Evolutionary conservation across 2,888 invertebrate species (phyloP).

Genomic region (Andrena fulva): DNA sequence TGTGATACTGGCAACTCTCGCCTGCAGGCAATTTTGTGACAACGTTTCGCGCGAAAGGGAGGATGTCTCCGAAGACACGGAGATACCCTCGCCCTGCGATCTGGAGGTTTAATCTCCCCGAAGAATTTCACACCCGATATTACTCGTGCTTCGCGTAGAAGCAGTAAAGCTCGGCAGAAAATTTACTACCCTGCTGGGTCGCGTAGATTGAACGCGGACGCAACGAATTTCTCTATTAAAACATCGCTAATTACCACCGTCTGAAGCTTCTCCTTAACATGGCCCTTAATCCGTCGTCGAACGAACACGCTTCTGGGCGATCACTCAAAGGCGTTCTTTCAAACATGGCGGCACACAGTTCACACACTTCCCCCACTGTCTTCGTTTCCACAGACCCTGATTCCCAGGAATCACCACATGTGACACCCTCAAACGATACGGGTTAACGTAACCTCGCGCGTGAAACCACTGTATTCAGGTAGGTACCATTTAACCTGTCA

Average conservation of each 20-base stretch:
- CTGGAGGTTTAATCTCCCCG: conserved; percentile 30
- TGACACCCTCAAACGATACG: too few relatives aligned
- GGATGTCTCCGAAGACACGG: neutral
- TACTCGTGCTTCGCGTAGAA: conserved; percentile 22
- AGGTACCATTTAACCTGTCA: too few relatives aligned
- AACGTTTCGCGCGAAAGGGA: neutral
- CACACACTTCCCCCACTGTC: neutral
- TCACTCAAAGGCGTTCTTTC: conserved; percentile 12
- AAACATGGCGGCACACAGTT: neutral
- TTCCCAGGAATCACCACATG: too few relatives aligned
- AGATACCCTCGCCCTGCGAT: neutral
- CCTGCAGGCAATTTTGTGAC: neutral
- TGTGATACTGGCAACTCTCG: too few relatives aligned
- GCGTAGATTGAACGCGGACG: conserved; percentile 18
- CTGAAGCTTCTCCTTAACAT: conserved; percentile 10
- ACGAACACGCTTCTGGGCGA: neutral
- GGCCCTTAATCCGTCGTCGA: neutral
- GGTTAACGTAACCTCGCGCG: too few relatives aligned
- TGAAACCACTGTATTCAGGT: too few relatives aligned
- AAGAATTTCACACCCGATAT: conserved; percentile 39
- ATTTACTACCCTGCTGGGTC: conserved; percentile 45
- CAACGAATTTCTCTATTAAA: conserved; percentile 45
- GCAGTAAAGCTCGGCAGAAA: conserved; percentile 30
- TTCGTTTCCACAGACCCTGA: neutral
- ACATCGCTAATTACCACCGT: conserved; percentile 44